Evolutionary conservation across 2,113 vertebrate genomes (phyloP).

Genomic region (Pipa parva): DNA sequence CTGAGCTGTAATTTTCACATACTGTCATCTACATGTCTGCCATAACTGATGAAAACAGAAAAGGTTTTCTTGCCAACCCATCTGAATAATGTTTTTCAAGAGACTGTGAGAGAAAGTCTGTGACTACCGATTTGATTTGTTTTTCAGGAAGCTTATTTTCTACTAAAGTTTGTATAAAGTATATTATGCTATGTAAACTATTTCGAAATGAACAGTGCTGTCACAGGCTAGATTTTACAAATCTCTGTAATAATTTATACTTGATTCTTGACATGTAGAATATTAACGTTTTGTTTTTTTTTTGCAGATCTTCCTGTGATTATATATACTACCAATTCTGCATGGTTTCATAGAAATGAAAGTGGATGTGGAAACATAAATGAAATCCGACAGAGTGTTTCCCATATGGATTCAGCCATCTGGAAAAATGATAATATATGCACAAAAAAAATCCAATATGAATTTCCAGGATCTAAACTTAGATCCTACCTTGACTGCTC

Average conservation of each 20-base stretch:
- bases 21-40: slow-evolving; percentile 7
- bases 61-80: background rate
- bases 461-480: background rate
- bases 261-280: background rate
- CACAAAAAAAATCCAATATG: background rate
- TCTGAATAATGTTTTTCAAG: no score
- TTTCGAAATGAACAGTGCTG: no score
- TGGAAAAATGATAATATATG: slow-evolving; percentile 12
- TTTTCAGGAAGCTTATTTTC: no score
- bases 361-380: slow-evolving; percentile 26
- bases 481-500: background rate
- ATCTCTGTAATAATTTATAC: background rate
- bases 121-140: no score
- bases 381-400: slow-evolving; percentile 33
- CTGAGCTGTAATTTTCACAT: slow-evolving; percentile 14
- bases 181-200: no score
- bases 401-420: slow-evolving; percentile 32
- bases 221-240: no score
- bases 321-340: background rate
- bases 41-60: slow-evolving; percentile 11
- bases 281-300: background rate
- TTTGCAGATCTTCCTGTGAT: background rate
- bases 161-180: no score
- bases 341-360: slow-evolving; percentile 12
- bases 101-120: background rate